Evolutionary conservation across 2,888 invertebrate species (phyloP).

Genomic region (Branchipolynoe longqiensis): DNA sequence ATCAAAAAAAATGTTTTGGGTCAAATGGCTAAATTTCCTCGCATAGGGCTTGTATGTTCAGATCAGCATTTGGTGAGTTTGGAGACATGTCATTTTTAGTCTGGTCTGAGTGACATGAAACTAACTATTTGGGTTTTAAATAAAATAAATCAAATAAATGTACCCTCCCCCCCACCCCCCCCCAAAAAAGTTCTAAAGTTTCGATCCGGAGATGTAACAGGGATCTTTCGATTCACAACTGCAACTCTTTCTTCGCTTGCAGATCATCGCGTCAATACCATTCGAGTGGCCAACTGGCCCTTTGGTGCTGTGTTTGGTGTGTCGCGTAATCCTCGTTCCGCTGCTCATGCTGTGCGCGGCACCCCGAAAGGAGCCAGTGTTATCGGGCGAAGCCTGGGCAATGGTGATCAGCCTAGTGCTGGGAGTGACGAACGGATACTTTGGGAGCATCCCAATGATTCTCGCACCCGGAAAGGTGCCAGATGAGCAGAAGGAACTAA

Average conservation of each 20-base stretch:
- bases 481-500: constrained; percentile 92
- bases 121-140: too few relatives aligned
- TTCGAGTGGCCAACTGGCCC: constrained; percentile 92
- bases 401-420: constrained; percentile 87
- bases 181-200: too few relatives aligned
- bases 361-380: constrained; percentile 88
- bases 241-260: constrained; percentile 56
- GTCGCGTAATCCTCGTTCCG: constrained; percentile 90
- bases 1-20: too few relatives aligned
- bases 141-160: too few relatives aligned
- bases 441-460: constrained; percentile 96
- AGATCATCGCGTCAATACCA: constrained; percentile 90
- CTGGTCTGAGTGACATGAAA: too few relatives aligned
- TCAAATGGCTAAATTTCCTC: too few relatives aligned
- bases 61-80: too few relatives aligned
- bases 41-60: too few relatives aligned
- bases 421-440: constrained; percentile 92
- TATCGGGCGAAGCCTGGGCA: constrained; percentile 86
- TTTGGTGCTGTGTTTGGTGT: constrained; percentile 88
- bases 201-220: too few relatives aligned
- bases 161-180: too few relatives aligned
- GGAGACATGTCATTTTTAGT: too few relatives aligned
- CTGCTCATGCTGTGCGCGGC: constrained; percentile 91
- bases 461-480: constrained; percentile 93
- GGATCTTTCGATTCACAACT: too few relatives aligned